Conservation (phyloP, 2,797 vertebrate genomes). For the Cirrhinus molitorella region DNA sequence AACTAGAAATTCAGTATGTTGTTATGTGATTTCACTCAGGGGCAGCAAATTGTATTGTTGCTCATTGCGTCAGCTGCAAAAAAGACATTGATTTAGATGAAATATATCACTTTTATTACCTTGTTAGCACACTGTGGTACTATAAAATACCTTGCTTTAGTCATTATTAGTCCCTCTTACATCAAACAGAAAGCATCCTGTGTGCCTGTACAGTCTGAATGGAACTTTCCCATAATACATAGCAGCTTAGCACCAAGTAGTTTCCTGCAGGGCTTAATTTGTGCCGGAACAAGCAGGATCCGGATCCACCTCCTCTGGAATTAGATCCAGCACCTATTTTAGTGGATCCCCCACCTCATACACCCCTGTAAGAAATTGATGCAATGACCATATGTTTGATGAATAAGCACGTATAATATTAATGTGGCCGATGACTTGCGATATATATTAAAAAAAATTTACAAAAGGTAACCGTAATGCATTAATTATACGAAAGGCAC, state of each 20-base stretch:
- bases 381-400: constrained; percentile 4
- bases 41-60: background rate
- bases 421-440: background rate
- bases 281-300: constrained; percentile 37
- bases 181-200: constrained; percentile 60
- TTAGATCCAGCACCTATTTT: constrained; percentile 39
- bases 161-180: constrained; percentile 11
- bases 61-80: background rate
- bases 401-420: background rate
- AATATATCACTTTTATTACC: background rate
- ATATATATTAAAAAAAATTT: background rate
- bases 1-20: background rate
- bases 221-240: constrained; percentile 43
- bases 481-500: background rate
- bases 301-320: constrained; percentile 30
- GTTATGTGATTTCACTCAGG: background rate
- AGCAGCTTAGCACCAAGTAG: constrained; percentile 2
- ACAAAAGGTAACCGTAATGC: background rate
- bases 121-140: background rate
- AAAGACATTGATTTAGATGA: background rate
- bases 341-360: background rate
- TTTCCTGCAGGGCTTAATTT: constrained; percentile 39
- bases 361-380: background rate
- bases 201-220: constrained; percentile 29
- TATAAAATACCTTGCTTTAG: background rate